Evolutionary conservation across 2,797 vertebrate genomes (phyloP).

Genomic region (Chromobotia macracanthus): DNA sequence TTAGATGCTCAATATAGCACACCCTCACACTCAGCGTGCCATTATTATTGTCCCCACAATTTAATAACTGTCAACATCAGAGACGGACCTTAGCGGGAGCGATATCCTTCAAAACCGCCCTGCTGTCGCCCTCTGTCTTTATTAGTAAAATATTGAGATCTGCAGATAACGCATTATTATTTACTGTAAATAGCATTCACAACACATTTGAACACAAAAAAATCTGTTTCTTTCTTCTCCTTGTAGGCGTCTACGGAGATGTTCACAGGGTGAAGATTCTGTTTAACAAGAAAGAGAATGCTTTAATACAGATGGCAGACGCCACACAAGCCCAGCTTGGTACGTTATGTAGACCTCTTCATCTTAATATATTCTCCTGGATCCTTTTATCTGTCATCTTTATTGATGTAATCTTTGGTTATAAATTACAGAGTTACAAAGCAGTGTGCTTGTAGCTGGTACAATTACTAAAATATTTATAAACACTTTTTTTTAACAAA

Average conservation of each 20-base stretch:
- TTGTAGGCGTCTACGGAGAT: constrained; percentile 88
- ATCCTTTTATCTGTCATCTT: constrained; percentile 16
- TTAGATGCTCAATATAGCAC: background rate
- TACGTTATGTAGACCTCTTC: constrained; percentile 63
- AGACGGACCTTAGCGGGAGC: constrained; percentile 21
- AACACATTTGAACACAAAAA: background rate
- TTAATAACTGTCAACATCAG: constrained; percentile 55
- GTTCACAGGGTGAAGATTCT: constrained; percentile 93
- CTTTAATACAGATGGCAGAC: constrained; percentile 93
- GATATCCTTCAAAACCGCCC: constrained; percentile 34
- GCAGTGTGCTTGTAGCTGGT: background rate
- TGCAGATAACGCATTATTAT: constrained; percentile 5
- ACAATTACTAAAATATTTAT: constrained; percentile 3
- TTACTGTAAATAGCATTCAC: constrained; percentile 22
- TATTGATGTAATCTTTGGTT: background rate
- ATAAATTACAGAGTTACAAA: constrained; percentile 1
- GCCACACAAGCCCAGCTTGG: constrained; percentile 88
- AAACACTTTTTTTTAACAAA: background rate
- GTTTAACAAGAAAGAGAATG: constrained; percentile 91
- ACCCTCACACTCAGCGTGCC: constrained; percentile 5
- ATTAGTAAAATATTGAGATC: constrained; percentile 22
- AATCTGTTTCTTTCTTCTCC: constrained; percentile 23
- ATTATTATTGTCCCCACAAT: constrained; percentile 44
- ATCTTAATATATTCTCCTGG: background rate
- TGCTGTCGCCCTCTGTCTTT: background rate